Percentiles rank a stretch among this genome's conserved stretches.
Conservation (phyloP, 2,888 invertebrate species). For the Norana najaformis region DNA sequence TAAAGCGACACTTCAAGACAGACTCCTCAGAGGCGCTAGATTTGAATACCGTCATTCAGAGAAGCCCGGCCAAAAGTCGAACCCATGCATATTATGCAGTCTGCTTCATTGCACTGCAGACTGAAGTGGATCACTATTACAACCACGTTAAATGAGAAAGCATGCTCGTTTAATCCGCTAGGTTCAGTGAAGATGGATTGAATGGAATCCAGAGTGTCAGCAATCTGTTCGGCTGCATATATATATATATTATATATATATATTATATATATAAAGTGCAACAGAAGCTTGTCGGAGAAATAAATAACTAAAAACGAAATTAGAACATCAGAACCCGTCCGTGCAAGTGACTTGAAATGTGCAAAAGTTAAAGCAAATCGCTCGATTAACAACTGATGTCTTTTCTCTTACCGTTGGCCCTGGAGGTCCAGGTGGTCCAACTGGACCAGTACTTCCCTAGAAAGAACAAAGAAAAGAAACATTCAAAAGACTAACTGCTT, state of each 20-base stretch:
- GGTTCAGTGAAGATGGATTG: background rate
- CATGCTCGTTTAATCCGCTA: background rate
- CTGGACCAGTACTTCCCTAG: slow-evolving; percentile 18
- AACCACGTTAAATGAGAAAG: background rate
- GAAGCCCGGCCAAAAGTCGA: too few relatives aligned
- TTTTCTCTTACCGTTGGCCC: slow-evolving; percentile 32
- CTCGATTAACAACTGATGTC: background rate
- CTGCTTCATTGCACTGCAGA: background rate
- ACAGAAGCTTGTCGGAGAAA: background rate
- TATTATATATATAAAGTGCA: too few relatives aligned
- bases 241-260: too few relatives aligned
- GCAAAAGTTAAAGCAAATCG: background rate
- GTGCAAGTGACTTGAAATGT: background rate
- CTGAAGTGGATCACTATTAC: background rate
- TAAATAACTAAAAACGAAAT: background rate
- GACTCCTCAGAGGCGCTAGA: too few relatives aligned
- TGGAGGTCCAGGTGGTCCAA: slow-evolving; percentile 34
- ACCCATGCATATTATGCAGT: too few relatives aligned
- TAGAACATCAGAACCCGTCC: background rate
- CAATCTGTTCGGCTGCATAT: too few relatives aligned
- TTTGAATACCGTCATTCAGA: too few relatives aligned
- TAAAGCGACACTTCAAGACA: too few relatives aligned
- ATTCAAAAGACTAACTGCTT: background rate
- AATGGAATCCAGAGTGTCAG: background rate
- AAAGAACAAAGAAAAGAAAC: background rate